Conservation (phyloP, 1,140 invertebrate species). For the Plutomurus gul region DNA sequence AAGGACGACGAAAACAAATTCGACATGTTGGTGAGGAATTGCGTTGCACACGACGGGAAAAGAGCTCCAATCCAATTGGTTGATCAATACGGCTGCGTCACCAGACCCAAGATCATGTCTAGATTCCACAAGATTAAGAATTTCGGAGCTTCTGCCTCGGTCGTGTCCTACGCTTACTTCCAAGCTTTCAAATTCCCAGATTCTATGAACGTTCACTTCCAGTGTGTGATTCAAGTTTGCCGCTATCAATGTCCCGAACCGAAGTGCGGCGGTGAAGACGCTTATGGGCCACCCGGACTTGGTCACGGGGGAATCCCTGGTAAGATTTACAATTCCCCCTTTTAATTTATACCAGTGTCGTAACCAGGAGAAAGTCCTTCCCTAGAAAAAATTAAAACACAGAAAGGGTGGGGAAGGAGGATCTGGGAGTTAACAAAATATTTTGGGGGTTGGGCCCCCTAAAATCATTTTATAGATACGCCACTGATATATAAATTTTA, state of each 20-base stretch:
- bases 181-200: slow-evolving; percentile 96
- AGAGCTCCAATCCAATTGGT: slow-evolving; percentile 89
- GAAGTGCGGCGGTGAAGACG: slow-evolving; percentile 73
- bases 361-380: too few species aligned
- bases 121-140: slow-evolving; percentile 96
- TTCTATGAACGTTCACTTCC: slow-evolving; percentile 96
- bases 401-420: too few species aligned
- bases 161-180: slow-evolving; percentile 93
- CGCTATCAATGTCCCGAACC: slow-evolving; percentile 90
- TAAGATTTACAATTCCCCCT: too few species aligned
- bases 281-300: slow-evolving; percentile 69
- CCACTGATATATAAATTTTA: too few species aligned
- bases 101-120: slow-evolving; percentile 87
- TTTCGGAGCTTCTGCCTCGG: slow-evolving; percentile 89
- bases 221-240: slow-evolving; percentile 93
- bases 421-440: too few species aligned
- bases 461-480: too few species aligned
- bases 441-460: too few species aligned
- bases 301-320: slow-evolving; percentile 51
- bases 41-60: slow-evolving; percentile 91
- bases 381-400: too few species aligned
- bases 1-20: slow-evolving; percentile 96
- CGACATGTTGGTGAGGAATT: slow-evolving; percentile 91
- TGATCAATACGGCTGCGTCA: slow-evolving; percentile 88
- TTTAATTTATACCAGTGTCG: too few species aligned